A percentile compares a stretch with the other conserved stretches of the same genome.
These are phyloP conservation scores for Sarcophaga bullata DNA, from an alignment of 1,140 invertebrate species.

Conservation along the genomic window DNA sequence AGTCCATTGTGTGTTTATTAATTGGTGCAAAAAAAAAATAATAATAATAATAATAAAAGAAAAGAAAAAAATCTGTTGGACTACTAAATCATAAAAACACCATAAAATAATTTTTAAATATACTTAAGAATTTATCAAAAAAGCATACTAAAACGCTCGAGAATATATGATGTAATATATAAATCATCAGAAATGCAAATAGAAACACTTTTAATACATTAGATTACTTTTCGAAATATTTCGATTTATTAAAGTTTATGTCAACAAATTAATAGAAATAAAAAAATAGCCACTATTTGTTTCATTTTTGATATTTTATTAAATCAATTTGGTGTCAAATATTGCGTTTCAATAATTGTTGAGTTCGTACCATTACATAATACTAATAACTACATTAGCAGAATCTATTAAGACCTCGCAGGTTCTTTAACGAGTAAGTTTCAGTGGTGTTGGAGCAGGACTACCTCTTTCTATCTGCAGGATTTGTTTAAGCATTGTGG, in stretches of 20 bases:
- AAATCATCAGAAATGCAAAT: not conserved
- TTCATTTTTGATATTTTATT: too few species aligned
- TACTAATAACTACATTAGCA: too few species aligned
- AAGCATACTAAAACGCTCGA: not conserved
- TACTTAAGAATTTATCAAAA: not conserved
- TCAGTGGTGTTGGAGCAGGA: too few species aligned
- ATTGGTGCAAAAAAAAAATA: slow-evolving; percentile 6
- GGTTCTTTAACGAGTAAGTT: too few species aligned
- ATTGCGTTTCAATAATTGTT: too few species aligned
- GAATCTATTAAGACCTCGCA: too few species aligned
- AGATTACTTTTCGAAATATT: slow-evolving; percentile 7
- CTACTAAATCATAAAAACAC: not conserved
- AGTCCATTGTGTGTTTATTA: not conserved
- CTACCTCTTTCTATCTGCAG: too few species aligned
- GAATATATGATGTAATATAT: not conserved
- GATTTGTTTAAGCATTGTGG: too few species aligned
- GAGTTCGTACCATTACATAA: too few species aligned
- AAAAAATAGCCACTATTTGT: not conserved
- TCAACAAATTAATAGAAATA: slow-evolving; percentile 14
- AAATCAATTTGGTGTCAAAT: too few species aligned
- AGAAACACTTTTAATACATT: slow-evolving; percentile 4
- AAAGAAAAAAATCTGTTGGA: not conserved
- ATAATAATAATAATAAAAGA: too few species aligned
- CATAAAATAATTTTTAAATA: not conserved
- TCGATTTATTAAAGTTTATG: slow-evolving; percentile 13